Conservation (phyloP, 2,113 vertebrate genomes). For the Catharus bicknelli region DNA sequence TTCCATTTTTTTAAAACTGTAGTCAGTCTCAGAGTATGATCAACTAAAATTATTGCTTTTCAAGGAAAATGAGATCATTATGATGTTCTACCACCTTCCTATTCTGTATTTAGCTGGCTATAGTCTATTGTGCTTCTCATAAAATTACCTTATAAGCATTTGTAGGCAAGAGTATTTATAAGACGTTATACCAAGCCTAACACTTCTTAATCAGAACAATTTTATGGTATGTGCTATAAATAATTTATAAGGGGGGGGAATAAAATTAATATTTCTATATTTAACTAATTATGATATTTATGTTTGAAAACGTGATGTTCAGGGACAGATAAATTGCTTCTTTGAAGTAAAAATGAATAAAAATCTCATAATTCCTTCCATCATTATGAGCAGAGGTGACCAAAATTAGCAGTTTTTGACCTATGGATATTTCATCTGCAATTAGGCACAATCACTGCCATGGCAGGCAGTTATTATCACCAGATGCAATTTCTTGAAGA, state of each 20-base stretch:
- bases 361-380: neutral
- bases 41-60: constrained; percentile 28
- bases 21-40: neutral
- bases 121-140: neutral
- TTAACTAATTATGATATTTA: neutral
- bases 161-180: neutral
- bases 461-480: neutral
- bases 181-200: neutral
- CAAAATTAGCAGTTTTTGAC: neutral
- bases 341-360: neutral
- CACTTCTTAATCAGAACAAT: neutral
- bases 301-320: neutral
- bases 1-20: neutral
- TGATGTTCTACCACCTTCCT: neutral
- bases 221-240: neutral
- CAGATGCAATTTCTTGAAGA: neutral
- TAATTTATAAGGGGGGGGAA: neutral
- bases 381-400: neutral
- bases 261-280: neutral
- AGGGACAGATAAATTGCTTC: neutral
- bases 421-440: neutral
- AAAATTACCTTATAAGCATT: neutral
- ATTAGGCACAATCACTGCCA: neutral
- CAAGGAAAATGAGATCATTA: constrained; percentile 42
- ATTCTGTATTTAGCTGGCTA: neutral